Percentiles rank a stretch among this genome's conserved stretches.
Evolutionary conservation across 1,140 invertebrate species (phyloP).

Genomic region (Brachionus paranguensis): DNA sequence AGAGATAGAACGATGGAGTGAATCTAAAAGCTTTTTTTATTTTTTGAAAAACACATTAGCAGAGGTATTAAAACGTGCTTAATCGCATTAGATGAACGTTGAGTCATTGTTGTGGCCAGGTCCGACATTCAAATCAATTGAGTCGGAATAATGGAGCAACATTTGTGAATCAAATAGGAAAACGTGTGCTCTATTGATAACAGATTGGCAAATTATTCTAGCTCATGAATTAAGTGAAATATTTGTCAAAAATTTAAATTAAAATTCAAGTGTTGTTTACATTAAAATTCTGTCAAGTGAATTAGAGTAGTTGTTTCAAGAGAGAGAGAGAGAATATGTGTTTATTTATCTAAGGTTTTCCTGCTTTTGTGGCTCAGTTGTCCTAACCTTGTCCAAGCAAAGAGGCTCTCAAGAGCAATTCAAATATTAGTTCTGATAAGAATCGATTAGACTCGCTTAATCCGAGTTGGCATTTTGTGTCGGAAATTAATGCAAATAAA

Average conservation of each 20-base stretch:
- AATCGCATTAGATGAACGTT: not conserved
- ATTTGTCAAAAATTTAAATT: constrained; percentile 26
- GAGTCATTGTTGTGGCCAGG: not conserved
- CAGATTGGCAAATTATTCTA: not conserved
- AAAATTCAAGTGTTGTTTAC: constrained; percentile 17
- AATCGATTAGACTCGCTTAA: not conserved
- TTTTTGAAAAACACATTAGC: not conserved
- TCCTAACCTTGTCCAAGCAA: not conserved
- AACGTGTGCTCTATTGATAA: not conserved
- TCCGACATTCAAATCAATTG: not conserved
- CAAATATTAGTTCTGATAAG: not conserved
- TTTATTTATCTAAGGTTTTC: not conserved
- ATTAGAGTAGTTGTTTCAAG: not conserved
- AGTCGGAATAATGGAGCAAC: not conserved
- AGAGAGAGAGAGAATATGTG: not conserved
- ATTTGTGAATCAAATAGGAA: not conserved
- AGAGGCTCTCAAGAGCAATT: not conserved
- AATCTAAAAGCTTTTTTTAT: not conserved
- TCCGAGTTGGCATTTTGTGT: not conserved
- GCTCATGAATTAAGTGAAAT: not conserved
- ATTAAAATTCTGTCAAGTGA: constrained; percentile 2
- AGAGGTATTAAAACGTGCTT: not conserved
- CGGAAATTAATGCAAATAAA: not conserved
- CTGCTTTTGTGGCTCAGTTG: not conserved
- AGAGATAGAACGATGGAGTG: not conserved